Conservation (phyloP, 2,113 vertebrate species). For the Scalopus aquaticus region DNA sequence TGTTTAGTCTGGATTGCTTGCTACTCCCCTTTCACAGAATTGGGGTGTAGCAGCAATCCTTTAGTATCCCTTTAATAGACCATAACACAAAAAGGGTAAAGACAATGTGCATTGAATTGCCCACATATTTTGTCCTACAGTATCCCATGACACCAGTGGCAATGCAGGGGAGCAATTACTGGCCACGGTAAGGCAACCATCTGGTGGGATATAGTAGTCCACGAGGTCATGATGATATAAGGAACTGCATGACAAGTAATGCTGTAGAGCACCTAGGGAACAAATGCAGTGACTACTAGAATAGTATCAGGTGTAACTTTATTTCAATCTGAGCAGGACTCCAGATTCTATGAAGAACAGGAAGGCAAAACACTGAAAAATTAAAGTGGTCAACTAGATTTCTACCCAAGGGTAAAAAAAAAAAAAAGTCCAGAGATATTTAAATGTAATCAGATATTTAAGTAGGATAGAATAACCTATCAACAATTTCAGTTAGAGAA, state of each 20-base stretch:
- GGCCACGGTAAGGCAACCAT: not conserved
- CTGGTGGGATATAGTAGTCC: rapidly evolving
- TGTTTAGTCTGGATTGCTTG: not conserved
- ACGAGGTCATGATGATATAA: not conserved
- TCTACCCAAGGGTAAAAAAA: not conserved
- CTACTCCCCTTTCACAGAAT: not conserved
- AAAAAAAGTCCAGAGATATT: not conserved
- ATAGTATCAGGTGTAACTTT: not conserved
- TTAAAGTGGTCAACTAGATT: not conserved
- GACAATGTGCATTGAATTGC: not conserved
- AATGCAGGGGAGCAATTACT: not conserved
- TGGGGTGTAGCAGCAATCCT: no score
- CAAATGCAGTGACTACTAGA: not conserved
- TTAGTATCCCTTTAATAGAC: no score
- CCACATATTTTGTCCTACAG: not conserved
- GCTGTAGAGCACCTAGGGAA: not conserved
- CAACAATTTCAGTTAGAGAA: not conserved
- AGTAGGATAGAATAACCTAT: not conserved
- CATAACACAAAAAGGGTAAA: not conserved
- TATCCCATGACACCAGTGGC: not conserved
- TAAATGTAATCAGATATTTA: not conserved
- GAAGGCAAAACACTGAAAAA: not conserved
- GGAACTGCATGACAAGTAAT: rapidly evolving
- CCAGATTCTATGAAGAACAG: not conserved
- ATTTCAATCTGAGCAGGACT: not conserved